Evolutionary conservation across 2,888 invertebrate species (phyloP).

Genomic region (Drosophila testacea): DNA sequence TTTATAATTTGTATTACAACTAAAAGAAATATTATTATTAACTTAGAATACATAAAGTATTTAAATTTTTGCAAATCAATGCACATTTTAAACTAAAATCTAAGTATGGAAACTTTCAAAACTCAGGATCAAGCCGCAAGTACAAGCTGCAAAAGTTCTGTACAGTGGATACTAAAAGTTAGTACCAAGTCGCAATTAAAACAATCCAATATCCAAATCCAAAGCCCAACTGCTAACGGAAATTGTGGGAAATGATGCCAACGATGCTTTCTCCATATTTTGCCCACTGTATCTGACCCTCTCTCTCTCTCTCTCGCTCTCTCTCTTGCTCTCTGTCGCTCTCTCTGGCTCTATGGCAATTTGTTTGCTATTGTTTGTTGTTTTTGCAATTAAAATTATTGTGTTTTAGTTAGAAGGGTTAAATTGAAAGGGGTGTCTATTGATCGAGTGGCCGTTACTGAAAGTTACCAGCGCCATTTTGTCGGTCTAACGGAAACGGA

Average conservation of each 20-base stretch:
- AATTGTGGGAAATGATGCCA: constrained; percentile 51
- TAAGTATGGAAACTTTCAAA: constrained; percentile 3
- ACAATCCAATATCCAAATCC: constrained; percentile 58
- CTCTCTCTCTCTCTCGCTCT: not conserved
- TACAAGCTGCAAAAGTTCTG: constrained; percentile 28
- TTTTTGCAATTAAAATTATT: constrained; percentile 74
- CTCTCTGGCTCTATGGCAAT: constrained; percentile 38
- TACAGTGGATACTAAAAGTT: constrained; percentile 65
- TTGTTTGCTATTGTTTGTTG: constrained; percentile 66
- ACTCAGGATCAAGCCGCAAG: constrained; percentile 41
- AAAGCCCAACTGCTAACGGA: constrained; percentile 56
- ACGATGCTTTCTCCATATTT: not conserved
- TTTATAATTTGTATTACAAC: not conserved
- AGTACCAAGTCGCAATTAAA: constrained; percentile 63
- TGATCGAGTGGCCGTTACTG: constrained; percentile 51
- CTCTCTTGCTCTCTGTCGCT: not conserved
- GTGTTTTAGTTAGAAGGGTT: constrained; percentile 30
- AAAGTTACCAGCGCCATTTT: constrained; percentile 62
- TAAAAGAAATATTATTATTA: not conserved
- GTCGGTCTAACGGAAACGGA: constrained; percentile 70
- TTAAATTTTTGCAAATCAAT: not conserved
- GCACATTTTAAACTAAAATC: not conserved
- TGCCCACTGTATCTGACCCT: too few species aligned
- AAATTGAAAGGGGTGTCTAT: constrained; percentile 30
- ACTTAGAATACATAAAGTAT: not conserved